Conservation (phyloP, 92 coral and sea anemone genomes). For the Epizoanthus rinbou region DNA sequence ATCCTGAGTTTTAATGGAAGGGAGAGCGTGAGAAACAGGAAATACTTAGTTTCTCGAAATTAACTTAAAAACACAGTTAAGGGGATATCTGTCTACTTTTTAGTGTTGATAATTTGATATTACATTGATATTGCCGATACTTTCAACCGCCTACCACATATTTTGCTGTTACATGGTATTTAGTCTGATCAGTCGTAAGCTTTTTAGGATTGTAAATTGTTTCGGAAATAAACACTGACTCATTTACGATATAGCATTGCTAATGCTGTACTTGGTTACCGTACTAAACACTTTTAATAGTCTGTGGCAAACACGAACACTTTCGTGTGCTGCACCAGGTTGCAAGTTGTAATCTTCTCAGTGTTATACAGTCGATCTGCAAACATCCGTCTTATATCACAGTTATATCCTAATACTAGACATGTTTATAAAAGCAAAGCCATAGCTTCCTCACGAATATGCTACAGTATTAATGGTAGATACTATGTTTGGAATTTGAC, state of each 20-base stretch:
- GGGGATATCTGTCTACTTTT: too few relatives aligned
- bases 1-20: background rate
- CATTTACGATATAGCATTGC: too few relatives aligned
- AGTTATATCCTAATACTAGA: background rate
- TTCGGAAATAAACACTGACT: background rate
- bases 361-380: too few relatives aligned
- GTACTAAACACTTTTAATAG: background rate
- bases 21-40: slow-evolving; percentile 21
- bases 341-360: too few relatives aligned
- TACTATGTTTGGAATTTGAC: background rate
- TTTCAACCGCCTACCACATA: background rate
- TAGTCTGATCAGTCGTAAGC: background rate
- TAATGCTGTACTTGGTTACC: too few relatives aligned
- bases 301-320: background rate
- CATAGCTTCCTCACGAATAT: too few relatives aligned
- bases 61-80: too few relatives aligned
- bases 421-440: too few relatives aligned
- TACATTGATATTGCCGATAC: too few relatives aligned
- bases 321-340: background rate
- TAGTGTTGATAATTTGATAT: too few relatives aligned
- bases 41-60: background rate
- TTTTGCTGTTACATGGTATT: background rate
- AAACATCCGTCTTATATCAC: too few relatives aligned
- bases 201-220: background rate
- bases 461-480: background rate